Percentiles rank a stretch among this genome's conserved stretches.
Conservation (phyloP, 1,140 invertebrate genomes). For the Gonioctena quinquepunctata region DNA sequence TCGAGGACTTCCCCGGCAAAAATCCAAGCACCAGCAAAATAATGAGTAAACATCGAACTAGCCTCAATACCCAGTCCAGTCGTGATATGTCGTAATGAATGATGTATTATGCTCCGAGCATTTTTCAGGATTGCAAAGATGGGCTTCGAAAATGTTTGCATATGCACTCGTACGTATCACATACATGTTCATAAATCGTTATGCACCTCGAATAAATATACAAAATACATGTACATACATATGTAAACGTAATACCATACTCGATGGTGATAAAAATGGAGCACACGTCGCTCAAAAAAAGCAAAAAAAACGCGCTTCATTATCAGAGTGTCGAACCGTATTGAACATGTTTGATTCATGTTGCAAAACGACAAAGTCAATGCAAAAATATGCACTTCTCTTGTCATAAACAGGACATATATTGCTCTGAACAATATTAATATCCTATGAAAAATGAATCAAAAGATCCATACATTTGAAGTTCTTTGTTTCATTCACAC, state of each 20-base stretch:
- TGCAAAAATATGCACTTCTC: constrained; percentile 54
- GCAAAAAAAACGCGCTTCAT: constrained; percentile 50
- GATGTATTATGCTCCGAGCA: constrained; percentile 17
- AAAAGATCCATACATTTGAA: constrained; percentile 39
- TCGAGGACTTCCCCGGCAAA: no score
- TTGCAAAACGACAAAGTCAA: constrained; percentile 52
- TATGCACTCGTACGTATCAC: constrained; percentile 21
- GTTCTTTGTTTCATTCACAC: constrained; percentile 25
- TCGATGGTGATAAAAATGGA: constrained; percentile 39
- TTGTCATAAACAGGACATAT: constrained; percentile 54
- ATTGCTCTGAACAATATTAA: constrained; percentile 54
- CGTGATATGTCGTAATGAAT: constrained; percentile 2
- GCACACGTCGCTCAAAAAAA: constrained; percentile 29
- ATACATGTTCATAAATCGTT: constrained; percentile 30
- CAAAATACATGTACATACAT: constrained; percentile 34
- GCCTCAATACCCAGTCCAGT: no score
- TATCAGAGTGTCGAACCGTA: constrained; percentile 55
- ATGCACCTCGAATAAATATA: constrained; percentile 32
- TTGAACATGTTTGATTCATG: constrained; percentile 53
- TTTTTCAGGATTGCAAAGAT: constrained; percentile 35
- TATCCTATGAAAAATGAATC: constrained; percentile 52
- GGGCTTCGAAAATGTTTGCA: constrained; percentile 14
- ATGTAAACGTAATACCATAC: constrained; percentile 29
- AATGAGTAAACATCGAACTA: no score
- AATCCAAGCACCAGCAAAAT: no score